These are phyloP conservation scores for Pristionchus exspectatus DNA, from an alignment of 2,888 invertebrate species.

Conservation along the genomic window DNA sequence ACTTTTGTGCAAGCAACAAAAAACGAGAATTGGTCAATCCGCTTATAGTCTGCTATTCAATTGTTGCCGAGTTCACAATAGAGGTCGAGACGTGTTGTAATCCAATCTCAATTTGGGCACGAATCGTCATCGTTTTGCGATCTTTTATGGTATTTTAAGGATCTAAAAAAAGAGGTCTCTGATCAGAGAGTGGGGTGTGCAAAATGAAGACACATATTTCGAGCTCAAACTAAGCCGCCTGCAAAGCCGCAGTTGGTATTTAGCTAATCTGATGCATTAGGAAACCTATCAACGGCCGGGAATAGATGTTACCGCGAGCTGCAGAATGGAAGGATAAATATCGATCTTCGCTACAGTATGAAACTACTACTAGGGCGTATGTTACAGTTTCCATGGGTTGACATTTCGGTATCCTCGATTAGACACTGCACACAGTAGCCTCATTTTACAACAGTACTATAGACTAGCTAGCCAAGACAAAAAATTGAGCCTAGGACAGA, in stretches of 20 bases:
- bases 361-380: not conserved
- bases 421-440: too few relatives aligned
- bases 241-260: not conserved
- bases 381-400: too few relatives aligned
- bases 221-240: too few relatives aligned
- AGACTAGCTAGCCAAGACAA: too few relatives aligned
- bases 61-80: not conserved
- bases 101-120: not conserved
- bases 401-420: too few relatives aligned
- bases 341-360: not conserved
- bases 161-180: not conserved
- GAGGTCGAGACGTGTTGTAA: not conserved
- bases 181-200: too few relatives aligned
- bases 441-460: too few relatives aligned
- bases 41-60: too few relatives aligned
- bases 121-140: not conserved
- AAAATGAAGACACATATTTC: too few relatives aligned
- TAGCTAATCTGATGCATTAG: not conserved
- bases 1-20: too few relatives aligned
- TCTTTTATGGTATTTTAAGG: not conserved
- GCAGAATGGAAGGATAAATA: not conserved
- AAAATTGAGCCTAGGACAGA: too few relatives aligned
- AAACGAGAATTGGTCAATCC: too few relatives aligned
- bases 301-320: not conserved
- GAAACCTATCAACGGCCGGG: not conserved